Evolutionary conservation across 2,113 vertebrate species (phyloP).

Genomic region (Thunnus thynnus): DNA sequence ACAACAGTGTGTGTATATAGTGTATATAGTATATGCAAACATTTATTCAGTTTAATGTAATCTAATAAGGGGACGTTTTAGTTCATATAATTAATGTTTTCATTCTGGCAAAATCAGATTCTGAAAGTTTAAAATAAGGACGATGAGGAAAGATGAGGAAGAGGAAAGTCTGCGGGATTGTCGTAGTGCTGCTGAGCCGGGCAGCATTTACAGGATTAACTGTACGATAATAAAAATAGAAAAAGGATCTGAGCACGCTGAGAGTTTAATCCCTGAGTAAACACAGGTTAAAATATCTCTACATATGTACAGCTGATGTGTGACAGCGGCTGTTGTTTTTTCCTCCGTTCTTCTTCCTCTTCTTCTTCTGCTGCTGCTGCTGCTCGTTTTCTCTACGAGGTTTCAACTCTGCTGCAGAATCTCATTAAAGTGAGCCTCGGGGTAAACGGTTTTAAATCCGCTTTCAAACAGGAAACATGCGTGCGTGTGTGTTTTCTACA

Average conservation of each 20-base stretch:
- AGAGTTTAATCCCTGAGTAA: slow-evolving; percentile 14
- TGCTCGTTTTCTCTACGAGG: neutral
- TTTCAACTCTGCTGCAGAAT: neutral
- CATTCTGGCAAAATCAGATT: too few species aligned
- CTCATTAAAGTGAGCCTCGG: slow-evolving; percentile 21
- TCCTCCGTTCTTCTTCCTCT: neutral
- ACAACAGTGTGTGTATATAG: too few species aligned
- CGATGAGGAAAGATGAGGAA: too few species aligned
- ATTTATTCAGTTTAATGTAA: too few species aligned
- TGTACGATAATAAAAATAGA: neutral
- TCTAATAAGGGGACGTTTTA: too few species aligned
- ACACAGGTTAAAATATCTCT: slow-evolving; percentile 27
- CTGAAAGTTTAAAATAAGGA: too few species aligned
- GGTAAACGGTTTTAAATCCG: neutral
- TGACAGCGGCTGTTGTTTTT: slow-evolving; percentile 1
- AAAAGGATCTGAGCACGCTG: neutral
- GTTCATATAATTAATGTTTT: too few species aligned
- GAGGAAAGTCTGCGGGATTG: too few species aligned
- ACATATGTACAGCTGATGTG: neutral
- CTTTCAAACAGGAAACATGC: slow-evolving; percentile 5
- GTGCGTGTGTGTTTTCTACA: neutral
- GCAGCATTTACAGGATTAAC: neutral
- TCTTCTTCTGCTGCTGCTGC: neutral
- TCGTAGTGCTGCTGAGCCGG: too few species aligned
- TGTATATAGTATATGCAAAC: too few species aligned